Evolutionary conservation across 2,797 vertebrate genomes (phyloP).

Genomic region (Onychomys leucogaster): DNA sequence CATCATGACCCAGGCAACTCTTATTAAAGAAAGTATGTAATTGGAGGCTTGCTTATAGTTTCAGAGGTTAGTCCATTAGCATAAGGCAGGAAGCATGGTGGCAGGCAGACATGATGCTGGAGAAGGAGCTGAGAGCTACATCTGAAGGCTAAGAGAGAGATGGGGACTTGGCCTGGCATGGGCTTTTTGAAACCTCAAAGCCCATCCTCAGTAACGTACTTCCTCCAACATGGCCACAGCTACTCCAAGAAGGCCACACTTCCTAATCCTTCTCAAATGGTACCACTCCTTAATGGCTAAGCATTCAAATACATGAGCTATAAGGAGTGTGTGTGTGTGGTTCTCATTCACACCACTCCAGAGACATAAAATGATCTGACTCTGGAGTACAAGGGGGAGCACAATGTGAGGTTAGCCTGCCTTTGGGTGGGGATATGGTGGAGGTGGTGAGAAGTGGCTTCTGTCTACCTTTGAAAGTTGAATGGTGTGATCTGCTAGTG

Average conservation of each 20-base stretch:
- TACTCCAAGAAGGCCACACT: not conserved
- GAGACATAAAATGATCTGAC: not conserved
- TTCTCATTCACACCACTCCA: not conserved
- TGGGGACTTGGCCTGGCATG: not conserved
- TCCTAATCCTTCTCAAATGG: not conserved
- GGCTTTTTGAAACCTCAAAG: not conserved
- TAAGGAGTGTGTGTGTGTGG: no score
- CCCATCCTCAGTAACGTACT: not conserved
- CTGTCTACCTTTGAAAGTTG: not conserved
- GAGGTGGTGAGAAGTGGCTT: not conserved
- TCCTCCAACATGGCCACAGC: not conserved
- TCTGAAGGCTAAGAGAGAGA: not conserved
- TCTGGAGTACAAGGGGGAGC: rapidly evolving
- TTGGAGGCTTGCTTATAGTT: not conserved
- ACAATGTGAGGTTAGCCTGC: not conserved
- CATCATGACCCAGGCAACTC: not conserved
- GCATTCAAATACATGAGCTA: not conserved
- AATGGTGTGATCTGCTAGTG: not conserved
- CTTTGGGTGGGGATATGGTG: rapidly evolving
- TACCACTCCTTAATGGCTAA: not conserved
- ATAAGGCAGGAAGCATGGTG: not conserved
- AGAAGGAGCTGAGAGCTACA: not conserved
- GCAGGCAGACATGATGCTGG: not conserved
- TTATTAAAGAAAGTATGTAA: not conserved
- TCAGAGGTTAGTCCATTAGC: not conserved